Conservation (phyloP, 2,888 invertebrate genomes). For the Brenthis daphne region DNA sequence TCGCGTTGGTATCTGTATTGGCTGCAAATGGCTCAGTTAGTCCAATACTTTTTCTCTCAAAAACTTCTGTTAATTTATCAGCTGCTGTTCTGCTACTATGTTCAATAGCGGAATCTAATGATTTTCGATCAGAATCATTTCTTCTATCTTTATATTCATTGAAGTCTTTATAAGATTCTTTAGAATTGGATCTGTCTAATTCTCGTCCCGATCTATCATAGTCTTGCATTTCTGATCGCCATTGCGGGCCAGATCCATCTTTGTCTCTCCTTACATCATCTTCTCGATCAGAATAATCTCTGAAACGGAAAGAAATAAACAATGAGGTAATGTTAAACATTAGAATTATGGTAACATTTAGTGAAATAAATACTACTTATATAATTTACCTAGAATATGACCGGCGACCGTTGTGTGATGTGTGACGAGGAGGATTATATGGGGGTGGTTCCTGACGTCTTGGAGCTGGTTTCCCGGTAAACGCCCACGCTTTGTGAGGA, state of each 20-base stretch:
- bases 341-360: background rate
- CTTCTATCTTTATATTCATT: slow-evolving; percentile 76
- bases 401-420: slow-evolving; percentile 68
- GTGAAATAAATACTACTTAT: background rate
- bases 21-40: slow-evolving; percentile 62
- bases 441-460: slow-evolving; percentile 66
- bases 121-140: slow-evolving; percentile 75
- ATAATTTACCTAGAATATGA: slow-evolving; percentile 69
- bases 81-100: slow-evolving; percentile 71
- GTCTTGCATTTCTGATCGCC: slow-evolving; percentile 79
- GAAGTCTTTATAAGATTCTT: slow-evolving; percentile 79
- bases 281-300: slow-evolving; percentile 76
- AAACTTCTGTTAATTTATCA: slow-evolving; percentile 76
- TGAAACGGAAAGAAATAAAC: slow-evolving; percentile 48
- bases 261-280: slow-evolving; percentile 75
- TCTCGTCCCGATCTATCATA: slow-evolving; percentile 71
- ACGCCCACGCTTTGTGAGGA: slow-evolving; percentile 73
- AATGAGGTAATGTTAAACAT: background rate
- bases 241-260: slow-evolving; percentile 71
- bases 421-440: slow-evolving; percentile 70
- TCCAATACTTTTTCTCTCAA: slow-evolving; percentile 75
- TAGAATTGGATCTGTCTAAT: slow-evolving; percentile 73
- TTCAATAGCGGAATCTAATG: slow-evolving; percentile 60
- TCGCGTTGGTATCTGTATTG: slow-evolving; percentile 47
- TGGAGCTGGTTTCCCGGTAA: slow-evolving; percentile 65